Evolutionary conservation across 2,797 vertebrate species (phyloP), one percentile per base, ranked within the genome.

Genomic region (Toxotes lorentzi): DNA sequence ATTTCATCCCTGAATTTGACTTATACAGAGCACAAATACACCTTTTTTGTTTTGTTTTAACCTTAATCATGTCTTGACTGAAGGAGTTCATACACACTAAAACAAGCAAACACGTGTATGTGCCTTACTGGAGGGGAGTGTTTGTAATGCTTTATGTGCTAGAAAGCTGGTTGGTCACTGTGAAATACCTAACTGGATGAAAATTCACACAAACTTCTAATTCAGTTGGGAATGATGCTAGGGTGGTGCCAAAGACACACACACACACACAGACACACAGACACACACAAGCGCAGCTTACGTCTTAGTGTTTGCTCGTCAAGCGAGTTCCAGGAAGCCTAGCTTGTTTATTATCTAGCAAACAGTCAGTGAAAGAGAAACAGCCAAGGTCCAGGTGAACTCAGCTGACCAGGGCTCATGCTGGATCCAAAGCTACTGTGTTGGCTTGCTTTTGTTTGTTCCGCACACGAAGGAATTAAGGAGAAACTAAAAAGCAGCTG

Each of bases 171-270:
- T 64, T 72, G 48, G 86, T 71, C 77, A n/a, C 60, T 94, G 93
- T 93, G 93, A 95, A 95, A 95, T 95, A 83, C 93, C 94, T 41
- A 85, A 92, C 73, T 84, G 83, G 73, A 93, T 90, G 92, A 86
- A 90, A 92, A 82, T 79, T 86, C 78, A 81, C 77, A 80, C 61
- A 47, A 61, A 78, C 51, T 56, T 73, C 65, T 59, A 77, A 85
- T 47, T 67, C 47, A 62, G 45, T n/a, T 43, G 35, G 69, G 45
- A 54, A 23, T 23, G 30, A 81, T 73, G 48, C 53, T 48, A 65
- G 35, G 23, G 54, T 61, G 62, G 76, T 67, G 86, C 45, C 70
- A 79, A 54, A 47, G 11, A 59, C 62, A 80, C 53, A 76, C 51
- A 51, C 21, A 73, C 43, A 72, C 24, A 41, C 12, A n/a, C n/a